These are phyloP conservation scores for Tenualosa ilisha DNA, from an alignment of 2,797 vertebrate genomes.

Conservation along the genomic window DNA sequence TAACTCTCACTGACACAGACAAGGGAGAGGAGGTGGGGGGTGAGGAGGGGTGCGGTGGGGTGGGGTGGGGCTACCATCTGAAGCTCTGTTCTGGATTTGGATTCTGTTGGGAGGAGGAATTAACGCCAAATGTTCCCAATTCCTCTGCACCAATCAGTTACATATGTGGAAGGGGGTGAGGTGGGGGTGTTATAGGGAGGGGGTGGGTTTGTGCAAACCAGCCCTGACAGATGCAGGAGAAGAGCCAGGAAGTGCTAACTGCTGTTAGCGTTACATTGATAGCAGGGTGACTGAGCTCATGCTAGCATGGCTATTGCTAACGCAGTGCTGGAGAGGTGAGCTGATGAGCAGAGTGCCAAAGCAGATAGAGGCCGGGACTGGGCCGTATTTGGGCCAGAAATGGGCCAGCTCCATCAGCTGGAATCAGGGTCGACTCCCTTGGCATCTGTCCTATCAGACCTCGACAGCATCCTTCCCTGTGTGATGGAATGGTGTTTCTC, in stretches of 20 bases:
- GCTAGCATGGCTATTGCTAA: slow-evolving; percentile 1
- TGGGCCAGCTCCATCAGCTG: neutral
- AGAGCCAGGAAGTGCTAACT: neutral
- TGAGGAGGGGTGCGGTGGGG: too few species aligned
- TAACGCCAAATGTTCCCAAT: slow-evolving; percentile 55
- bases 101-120: slow-evolving; percentile 58
- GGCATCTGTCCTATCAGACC: slow-evolving; percentile 78
- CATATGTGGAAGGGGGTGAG: neutral
- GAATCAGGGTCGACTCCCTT: slow-evolving; percentile 35
- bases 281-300: neutral
- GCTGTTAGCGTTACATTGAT: neutral
- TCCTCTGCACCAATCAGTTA: slow-evolving; percentile 7
- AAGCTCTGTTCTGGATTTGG: slow-evolving; percentile 29
- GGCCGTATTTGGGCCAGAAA: neutral
- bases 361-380: neutral
- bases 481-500: slow-evolving; percentile 65
- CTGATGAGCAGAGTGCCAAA: neutral
- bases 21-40: neutral
- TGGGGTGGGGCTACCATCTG: neutral
- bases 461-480: slow-evolving; percentile 70
- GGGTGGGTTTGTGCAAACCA: neutral
- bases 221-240: neutral
- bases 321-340: neutral
- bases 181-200: neutral
- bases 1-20: neutral